Conservation (phyloP, 1,140 invertebrate species). For the Pachypsylla venusta region DNA sequence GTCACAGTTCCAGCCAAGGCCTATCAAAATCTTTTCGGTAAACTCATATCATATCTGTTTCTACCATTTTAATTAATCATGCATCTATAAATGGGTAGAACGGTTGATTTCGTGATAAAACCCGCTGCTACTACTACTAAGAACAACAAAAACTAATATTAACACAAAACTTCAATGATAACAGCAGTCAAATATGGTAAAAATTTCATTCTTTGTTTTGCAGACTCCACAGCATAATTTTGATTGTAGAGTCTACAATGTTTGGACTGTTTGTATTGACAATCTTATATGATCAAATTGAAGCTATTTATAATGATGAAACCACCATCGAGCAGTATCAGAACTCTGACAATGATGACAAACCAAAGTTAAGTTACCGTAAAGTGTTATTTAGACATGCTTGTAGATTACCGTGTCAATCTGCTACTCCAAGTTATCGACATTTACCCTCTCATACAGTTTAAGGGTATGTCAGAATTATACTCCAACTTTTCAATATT, state of each 20-base stretch:
- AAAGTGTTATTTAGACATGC: not conserved
- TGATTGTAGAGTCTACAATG: slow-evolving; percentile 64
- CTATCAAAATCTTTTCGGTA: too few species aligned
- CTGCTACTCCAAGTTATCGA: not conserved
- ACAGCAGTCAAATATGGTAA: too few species aligned
- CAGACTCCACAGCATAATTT: slow-evolving; percentile 70
- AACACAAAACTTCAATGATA: too few species aligned
- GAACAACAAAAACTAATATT: too few species aligned
- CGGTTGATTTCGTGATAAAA: too few species aligned
- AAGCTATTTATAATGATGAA: slow-evolving; percentile 67
- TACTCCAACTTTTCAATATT: too few species aligned
- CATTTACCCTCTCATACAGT: not conserved
- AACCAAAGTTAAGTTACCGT: not conserved
- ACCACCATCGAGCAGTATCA: slow-evolving; percentile 66
- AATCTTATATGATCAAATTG: slow-evolving; percentile 77
- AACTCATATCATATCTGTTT: too few species aligned
- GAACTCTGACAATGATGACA: slow-evolving; percentile 37
- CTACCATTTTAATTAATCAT: too few species aligned
- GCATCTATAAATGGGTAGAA: too few species aligned
- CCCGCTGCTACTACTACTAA: too few species aligned
- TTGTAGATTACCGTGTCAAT: not conserved
- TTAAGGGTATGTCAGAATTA: too few species aligned
- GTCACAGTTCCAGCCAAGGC: too few species aligned
- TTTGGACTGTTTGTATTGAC: slow-evolving; percentile 83
- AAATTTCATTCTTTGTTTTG: slow-evolving; percentile 28